Base-by-base conservation (phyloP, 2,113 vertebrate genomes). In the Hyperoodon ampullatus region DNA sequence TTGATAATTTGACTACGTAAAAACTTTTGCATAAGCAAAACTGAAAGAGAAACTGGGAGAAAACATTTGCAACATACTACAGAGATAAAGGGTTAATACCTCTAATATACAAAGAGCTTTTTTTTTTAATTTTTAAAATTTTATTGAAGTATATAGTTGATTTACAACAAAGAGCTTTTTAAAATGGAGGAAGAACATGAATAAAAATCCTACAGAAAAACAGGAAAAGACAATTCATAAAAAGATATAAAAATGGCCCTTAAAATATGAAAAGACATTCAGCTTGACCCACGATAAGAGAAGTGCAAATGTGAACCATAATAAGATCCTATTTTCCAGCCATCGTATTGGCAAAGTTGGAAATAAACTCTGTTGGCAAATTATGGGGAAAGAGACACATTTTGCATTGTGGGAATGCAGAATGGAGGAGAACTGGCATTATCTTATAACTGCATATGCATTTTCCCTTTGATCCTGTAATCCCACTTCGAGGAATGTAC, bases 191-290 rank as follows among this genome's bases (percentile, higher is more conserved):
- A 60, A 65, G 15, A 92, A 92, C 19, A 95, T 28, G 16, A 85
- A 78, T 6, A 78, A 11, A 85, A 77, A 24, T 47, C 9, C 12
- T 53, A 75, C 18, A 77, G 19, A 94, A 95, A 90, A 90, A 74
- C 0, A 68, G 12, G 21, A 93, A 89, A 94, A 81, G n/a, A 70
- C 11, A 86, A 65, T 53, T 94, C 61, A 80, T 39, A 89, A 65
- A 80, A 95, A 47, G 47, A 89, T 15, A 61, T 35, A 71, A 95
- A 77, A 82, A 61, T 44, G 8, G 15, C n/a, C 47, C 61, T 93
- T 68, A 87, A 82, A 92, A 95, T 77, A 81, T 55, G 50, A 66
- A 78, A 92, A 93, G 30, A 89, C 90, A 58, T 42, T 75, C 92
- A 90, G 90, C 15, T 65, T 94, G 60, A 75, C 14, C 5, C 23